These are phyloP conservation scores for Stegophylla sp. DNA, from an alignment of 2,888 invertebrate genomes.

Conservation along the genomic window DNA sequence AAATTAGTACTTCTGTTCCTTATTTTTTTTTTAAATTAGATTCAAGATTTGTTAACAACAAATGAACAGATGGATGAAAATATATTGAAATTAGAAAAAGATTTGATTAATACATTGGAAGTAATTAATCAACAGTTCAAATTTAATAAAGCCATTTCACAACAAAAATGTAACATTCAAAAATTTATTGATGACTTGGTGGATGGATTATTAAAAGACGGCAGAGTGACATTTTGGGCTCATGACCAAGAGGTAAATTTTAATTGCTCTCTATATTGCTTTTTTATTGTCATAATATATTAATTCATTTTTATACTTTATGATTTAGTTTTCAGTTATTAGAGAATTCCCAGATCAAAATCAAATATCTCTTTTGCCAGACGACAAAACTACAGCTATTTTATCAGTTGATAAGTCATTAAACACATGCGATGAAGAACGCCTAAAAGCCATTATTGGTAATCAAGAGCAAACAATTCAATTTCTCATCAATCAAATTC, in stretches of 20 bases:
- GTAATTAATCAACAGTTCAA: conserved; percentile 44
- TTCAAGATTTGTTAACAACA: conserved; percentile 44
- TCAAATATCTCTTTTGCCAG: background rate
- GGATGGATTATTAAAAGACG: conserved; percentile 40
- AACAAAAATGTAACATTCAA: conserved; percentile 40
- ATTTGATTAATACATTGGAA: conserved; percentile 30
- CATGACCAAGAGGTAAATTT: conserved; percentile 38
- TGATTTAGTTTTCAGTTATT: conserved; percentile 45
- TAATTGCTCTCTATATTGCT: background rate
- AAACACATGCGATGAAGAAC: conserved; percentile 30
- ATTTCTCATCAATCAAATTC: conserved; percentile 39
- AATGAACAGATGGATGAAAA: conserved; percentile 32
- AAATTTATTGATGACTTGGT: conserved; percentile 36
- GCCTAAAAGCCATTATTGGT: conserved; percentile 50
- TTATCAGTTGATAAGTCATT: background rate
- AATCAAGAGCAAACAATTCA: conserved; percentile 53
- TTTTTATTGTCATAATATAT: background rate
- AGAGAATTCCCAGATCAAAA: conserved; percentile 37
- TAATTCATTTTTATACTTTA: background rate
- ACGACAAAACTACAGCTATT: background rate
- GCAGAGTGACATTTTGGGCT: conserved; percentile 46
- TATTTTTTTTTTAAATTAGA: conserved; percentile 32
- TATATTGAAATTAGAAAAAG: conserved; percentile 30
- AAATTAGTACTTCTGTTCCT: background rate
- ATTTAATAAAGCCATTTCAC: conserved; percentile 23